Evolutionary conservation across 2,113 vertebrate species (phyloP).

Genomic region (Dasypus novemcinctus): DNA sequence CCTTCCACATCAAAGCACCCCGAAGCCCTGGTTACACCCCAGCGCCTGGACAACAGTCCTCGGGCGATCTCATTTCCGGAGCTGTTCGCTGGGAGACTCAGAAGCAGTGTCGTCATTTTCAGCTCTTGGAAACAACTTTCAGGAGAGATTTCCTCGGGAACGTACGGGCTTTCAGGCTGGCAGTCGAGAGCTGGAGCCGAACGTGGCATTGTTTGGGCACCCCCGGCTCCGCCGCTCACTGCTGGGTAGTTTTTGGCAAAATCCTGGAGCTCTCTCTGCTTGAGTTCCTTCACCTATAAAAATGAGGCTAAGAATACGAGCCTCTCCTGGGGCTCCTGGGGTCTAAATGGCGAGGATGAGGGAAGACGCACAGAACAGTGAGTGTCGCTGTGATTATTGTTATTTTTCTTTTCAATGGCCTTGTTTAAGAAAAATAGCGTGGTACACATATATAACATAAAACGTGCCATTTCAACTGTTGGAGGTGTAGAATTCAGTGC

Average conservation of each 20-base stretch:
- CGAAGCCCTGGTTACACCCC: constrained; percentile 30
- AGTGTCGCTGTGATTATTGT: not conserved
- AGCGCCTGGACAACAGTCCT: constrained; percentile 30
- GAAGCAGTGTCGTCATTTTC: not conserved
- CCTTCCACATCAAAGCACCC: constrained; percentile 42
- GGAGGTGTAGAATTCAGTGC: too few species aligned
- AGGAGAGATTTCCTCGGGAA: not conserved
- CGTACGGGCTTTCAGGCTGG: not conserved
- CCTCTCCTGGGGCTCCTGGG: rapidly evolving
- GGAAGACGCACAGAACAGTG: rapidly evolving
- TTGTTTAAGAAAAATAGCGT: too few species aligned
- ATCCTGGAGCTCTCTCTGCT: not conserved
- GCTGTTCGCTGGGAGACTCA: constrained; percentile 34
- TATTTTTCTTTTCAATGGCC: too few species aligned
- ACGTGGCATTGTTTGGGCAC: rapidly evolving
- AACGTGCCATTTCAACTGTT: too few species aligned
- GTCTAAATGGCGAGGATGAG: rapidly evolving
- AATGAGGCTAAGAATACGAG: rapidly evolving
- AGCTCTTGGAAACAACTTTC: not conserved
- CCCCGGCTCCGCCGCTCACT: not conserved
- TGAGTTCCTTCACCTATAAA: not conserved
- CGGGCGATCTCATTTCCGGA: not conserved
- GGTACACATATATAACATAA: too few species aligned
- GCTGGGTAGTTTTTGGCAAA: not conserved
- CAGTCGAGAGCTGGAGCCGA: not conserved